phyloP scores from a whole-genome alignment of 2,888 invertebrate species.

The Syrphus vitripennis region DNA sequence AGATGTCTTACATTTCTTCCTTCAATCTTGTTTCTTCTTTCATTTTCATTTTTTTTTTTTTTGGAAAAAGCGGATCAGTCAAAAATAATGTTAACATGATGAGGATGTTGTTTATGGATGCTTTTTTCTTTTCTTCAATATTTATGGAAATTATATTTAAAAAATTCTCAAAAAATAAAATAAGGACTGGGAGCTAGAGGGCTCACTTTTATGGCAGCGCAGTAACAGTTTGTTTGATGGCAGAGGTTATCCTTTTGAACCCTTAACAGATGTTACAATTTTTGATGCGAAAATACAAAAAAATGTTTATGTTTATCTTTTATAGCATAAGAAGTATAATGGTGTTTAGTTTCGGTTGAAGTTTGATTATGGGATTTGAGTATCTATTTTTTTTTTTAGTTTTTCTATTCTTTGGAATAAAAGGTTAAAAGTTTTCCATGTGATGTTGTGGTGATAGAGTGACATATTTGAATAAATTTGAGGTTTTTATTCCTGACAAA shows the following conservation, averaged over 20 bases:
- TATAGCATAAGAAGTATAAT: neutral
- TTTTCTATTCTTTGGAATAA: neutral
- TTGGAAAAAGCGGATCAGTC: constrained; percentile 17
- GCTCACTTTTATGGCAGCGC: neutral
- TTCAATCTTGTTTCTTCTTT: no score
- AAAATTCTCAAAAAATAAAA: constrained; percentile 13
- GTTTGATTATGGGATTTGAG: constrained; percentile 6
- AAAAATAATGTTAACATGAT: constrained; percentile 51
- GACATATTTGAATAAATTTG: neutral
- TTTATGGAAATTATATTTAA: constrained; percentile 45
- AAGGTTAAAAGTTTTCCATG: neutral
- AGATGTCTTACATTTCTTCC: neutral
- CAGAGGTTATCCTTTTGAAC: constrained; percentile 47
- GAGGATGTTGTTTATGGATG: constrained; percentile 44
- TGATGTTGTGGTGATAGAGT: neutral
- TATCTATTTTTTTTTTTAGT: neutral
- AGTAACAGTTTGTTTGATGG: constrained; percentile 44
- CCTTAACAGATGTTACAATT: constrained; percentile 46
- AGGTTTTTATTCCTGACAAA: neutral
- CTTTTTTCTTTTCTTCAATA: constrained; percentile 50
- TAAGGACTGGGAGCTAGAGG: neutral
- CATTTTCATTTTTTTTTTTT: neutral
- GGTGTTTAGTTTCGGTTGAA: neutral
- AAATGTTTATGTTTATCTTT: constrained; percentile 2
- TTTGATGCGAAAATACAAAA: constrained; percentile 3